phyloP scores from a whole-genome alignment of 2,113 vertebrate species.

The Pterocles orientalis region DNA sequence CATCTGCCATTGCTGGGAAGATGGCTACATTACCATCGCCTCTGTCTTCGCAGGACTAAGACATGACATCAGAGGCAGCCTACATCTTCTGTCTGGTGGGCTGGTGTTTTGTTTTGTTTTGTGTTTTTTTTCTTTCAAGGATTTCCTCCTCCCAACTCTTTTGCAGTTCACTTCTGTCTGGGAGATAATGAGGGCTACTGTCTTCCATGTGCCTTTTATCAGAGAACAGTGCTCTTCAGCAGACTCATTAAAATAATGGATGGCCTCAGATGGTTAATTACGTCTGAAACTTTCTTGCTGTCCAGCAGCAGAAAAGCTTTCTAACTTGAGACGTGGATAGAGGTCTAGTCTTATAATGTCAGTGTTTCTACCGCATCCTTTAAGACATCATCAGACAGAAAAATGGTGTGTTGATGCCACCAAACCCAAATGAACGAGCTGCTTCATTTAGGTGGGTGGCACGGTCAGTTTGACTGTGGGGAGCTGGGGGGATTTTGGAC shows the following conservation, averaged over 20 bases:
- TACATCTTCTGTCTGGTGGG: neutral
- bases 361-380: neutral
- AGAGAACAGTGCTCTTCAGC: slow-evolving; percentile 23
- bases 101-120: neutral
- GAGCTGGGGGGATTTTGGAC: neutral
- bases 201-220: slow-evolving; percentile 36
- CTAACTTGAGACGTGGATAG: neutral
- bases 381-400: neutral
- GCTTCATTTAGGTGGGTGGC: neutral
- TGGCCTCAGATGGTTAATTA: slow-evolving; percentile 44
- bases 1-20: neutral
- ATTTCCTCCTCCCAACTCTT: neutral
- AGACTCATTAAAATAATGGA: slow-evolving; percentile 71
- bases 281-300: slow-evolving; percentile 29
- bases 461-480: slow-evolving; percentile 15
- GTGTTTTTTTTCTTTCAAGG: neutral
- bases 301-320: slow-evolving; percentile 35
- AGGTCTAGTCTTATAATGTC: neutral
- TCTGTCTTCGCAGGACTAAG: slow-evolving; percentile 14
- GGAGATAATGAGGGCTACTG: slow-evolving; percentile 54
- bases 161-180: slow-evolving; percentile 15
- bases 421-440: slow-evolving; percentile 1
- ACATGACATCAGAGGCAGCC: neutral
- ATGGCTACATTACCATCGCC: neutral
- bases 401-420: neutral